Evolutionary conservation across 2,113 vertebrate species (phyloP).

Genomic region (Actenoides lindsayi): DNA sequence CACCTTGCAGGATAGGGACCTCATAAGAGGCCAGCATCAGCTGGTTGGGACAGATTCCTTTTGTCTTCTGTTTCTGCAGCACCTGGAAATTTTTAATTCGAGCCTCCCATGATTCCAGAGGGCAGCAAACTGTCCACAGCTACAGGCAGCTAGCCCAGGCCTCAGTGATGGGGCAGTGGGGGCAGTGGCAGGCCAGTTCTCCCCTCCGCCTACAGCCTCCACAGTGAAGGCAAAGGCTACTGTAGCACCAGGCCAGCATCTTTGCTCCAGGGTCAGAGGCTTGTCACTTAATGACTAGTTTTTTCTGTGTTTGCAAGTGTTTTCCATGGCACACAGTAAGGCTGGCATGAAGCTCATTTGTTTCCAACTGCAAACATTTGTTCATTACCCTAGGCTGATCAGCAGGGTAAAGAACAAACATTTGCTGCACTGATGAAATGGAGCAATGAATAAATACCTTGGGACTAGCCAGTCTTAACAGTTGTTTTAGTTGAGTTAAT

Average conservation of each 20-base stretch:
- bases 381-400: slow-evolving; percentile 23
- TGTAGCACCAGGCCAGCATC: accelerated
- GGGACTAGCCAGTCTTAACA: background rate
- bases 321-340: background rate
- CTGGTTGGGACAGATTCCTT: background rate
- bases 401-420: slow-evolving; percentile 27
- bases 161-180: background rate
- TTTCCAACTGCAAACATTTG: slow-evolving; percentile 34
- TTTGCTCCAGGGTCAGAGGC: background rate
- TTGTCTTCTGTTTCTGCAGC: background rate
- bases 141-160: accelerated
- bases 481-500: background rate
- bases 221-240: background rate
- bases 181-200: accelerated
- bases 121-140: background rate
- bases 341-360: background rate
- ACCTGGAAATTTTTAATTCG: background rate
- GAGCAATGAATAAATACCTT: background rate
- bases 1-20: accelerated
- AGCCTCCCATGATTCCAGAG: accelerated
- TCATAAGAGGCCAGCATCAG: background rate
- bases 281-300: background rate
- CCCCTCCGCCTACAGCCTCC: background rate
- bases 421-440: slow-evolving; percentile 7
- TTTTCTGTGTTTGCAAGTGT: background rate